phyloP scores from a whole-genome alignment of 2,113 vertebrate species.

The Stigmatopora argus region DNA sequence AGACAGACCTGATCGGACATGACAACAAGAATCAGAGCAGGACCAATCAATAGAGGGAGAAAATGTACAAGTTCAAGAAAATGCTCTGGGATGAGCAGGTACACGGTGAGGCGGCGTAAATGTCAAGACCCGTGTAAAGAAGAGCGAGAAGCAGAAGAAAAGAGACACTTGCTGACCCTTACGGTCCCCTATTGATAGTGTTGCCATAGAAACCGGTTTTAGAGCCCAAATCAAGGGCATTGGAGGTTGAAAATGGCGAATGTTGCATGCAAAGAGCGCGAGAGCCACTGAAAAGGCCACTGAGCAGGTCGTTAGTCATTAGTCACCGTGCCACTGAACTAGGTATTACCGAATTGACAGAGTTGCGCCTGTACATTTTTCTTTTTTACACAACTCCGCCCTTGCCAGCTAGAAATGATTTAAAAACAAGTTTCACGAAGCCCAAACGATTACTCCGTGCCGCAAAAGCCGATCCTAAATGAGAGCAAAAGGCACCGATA shows the following conservation, averaged over 20 bases:
- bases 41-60: conserved; percentile 18
- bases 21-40: neutral
- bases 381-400: neutral
- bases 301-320: conserved; percentile 8
- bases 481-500: neutral
- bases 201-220: conserved; percentile 69
- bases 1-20: conserved; percentile 8
- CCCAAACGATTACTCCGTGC: neutral
- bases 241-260: conserved; percentile 37
- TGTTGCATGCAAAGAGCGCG: neutral
- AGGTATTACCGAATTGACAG: neutral
- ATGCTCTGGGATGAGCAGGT: conserved; percentile 22
- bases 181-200: conserved; percentile 51
- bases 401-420: neutral
- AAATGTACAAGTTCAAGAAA: conserved; percentile 19
- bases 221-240: conserved; percentile 48
- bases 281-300: conserved; percentile 5
- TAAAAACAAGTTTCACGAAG: neutral
- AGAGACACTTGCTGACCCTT: conserved; percentile 53
- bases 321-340: neutral
- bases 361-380: neutral
- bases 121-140: conserved; percentile 45
- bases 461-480: neutral
- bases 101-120: conserved; percentile 40
- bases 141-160: conserved; percentile 17